Percentiles rank a stretch among this genome's conserved stretches.
phyloP scores from a whole-genome alignment of 2,888 invertebrate species.

The Callosobruchus maculatus region DNA sequence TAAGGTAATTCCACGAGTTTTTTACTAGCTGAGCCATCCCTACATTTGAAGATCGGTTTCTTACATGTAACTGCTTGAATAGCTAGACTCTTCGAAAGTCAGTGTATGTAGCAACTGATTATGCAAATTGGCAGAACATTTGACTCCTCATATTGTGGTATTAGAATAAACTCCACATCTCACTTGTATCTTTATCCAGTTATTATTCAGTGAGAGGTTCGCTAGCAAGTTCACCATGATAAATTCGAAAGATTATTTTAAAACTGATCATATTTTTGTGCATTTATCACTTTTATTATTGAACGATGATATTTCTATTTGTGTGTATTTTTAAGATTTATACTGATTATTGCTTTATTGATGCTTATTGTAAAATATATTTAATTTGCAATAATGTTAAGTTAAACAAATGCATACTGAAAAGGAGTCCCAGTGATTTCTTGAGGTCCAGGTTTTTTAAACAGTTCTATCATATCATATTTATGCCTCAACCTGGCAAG shows the following conservation, averaged over 20 bases:
- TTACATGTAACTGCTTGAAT: no score
- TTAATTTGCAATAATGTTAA: slow-evolving; percentile 4
- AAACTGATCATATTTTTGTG: background rate
- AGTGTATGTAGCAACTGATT: no score
- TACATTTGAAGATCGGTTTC: no score
- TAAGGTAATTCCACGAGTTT: no score
- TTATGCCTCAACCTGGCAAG: background rate
- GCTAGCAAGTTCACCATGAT: background rate
- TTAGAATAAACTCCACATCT: no score
- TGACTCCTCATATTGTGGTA: no score
- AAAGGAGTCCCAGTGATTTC: background rate
- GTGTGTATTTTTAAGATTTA: background rate
- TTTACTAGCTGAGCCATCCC: no score
- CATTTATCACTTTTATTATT: background rate
- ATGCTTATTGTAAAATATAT: slow-evolving; percentile 7
- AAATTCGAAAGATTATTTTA: background rate
- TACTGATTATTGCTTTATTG: background rate
- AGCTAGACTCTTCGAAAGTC: no score
- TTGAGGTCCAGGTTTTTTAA: background rate
- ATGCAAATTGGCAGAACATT: no score
- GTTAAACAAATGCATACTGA: background rate
- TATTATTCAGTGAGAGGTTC: background rate
- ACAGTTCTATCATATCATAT: no score
- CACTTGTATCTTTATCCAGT: no score
- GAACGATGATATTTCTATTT: background rate